Conservation (phyloP, 2,888 invertebrate species). For the Patella depressa region DNA sequence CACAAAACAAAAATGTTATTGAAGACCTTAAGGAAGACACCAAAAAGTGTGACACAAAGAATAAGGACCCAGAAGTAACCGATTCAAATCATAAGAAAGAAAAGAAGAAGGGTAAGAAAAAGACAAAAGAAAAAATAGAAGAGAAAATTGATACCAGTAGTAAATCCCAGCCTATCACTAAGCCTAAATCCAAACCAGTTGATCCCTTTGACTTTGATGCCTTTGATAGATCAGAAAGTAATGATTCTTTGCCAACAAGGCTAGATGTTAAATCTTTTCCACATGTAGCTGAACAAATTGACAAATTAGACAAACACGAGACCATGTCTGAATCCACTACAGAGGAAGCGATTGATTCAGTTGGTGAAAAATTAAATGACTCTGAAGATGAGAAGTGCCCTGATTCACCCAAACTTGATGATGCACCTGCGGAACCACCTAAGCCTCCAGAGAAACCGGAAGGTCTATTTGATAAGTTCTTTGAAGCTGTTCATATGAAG, state of each 20-base stretch:
- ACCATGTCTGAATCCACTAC: slow-evolving; percentile 9
- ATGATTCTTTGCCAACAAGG: neutral
- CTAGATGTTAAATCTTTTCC: slow-evolving; percentile 10
- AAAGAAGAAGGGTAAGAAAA: slow-evolving; percentile 23
- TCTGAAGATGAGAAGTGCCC: neutral
- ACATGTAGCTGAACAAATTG: slow-evolving; percentile 33
- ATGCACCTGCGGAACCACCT: neutral
- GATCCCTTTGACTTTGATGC: neutral
- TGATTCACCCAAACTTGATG: neutral
- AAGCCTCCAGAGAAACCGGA: neutral
- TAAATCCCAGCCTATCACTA: slow-evolving; percentile 2
- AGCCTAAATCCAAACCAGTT: slow-evolving; percentile 12
- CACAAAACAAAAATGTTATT: neutral
- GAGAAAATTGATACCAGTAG: neutral
- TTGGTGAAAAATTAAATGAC: slow-evolving; percentile 1
- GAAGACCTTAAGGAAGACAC: slow-evolving; percentile 6
- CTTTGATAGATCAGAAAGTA: slow-evolving; percentile 2
- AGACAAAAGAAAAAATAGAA: slow-evolving; percentile 15
- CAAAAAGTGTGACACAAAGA: slow-evolving; percentile 5
- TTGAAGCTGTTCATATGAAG: slow-evolving; percentile 6
- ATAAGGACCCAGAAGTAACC: slow-evolving; percentile 14
- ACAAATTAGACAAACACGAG: slow-evolving; percentile 29
- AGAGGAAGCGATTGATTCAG: slow-evolving; percentile 2
- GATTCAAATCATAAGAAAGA: slow-evolving; percentile 19
- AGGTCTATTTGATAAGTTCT: slow-evolving; percentile 5